phyloP scores from a whole-genome alignment of 2,113 vertebrate genomes.

The Microcebus griseorufus region DNA sequence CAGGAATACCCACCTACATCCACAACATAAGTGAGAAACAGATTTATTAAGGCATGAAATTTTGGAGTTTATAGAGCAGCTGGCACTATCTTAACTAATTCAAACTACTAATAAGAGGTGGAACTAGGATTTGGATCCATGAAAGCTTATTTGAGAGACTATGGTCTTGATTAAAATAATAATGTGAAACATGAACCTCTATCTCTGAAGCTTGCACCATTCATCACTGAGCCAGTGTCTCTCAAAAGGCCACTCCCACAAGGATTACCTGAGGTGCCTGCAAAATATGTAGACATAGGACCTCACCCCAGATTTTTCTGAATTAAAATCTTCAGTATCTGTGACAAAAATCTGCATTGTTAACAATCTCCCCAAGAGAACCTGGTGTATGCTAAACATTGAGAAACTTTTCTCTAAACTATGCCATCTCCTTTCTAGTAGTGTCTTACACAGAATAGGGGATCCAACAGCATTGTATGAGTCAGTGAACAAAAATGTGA shows the following conservation, averaged over 20 bases:
- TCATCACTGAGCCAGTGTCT: neutral
- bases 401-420: neutral
- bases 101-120: neutral
- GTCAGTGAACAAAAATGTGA: neutral
- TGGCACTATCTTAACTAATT: neutral
- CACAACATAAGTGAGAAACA: neutral
- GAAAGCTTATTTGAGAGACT: neutral
- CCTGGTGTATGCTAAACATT: neutral
- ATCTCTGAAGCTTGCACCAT: neutral
- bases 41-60: neutral
- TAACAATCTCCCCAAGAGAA: neutral
- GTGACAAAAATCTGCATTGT: neutral
- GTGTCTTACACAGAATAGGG: neutral
- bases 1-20: neutral
- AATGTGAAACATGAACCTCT: neutral
- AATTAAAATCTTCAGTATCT: neutral
- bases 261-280: neutral
- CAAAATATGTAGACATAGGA: neutral
- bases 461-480: fast-evolving
- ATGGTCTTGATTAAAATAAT: neutral
- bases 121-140: neutral
- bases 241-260: neutral
- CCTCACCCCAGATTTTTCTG: neutral
- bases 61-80: neutral
- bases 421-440: neutral